Base-by-base conservation (phyloP, 2,888 invertebrate species). In the Idaea straminata region DNA sequence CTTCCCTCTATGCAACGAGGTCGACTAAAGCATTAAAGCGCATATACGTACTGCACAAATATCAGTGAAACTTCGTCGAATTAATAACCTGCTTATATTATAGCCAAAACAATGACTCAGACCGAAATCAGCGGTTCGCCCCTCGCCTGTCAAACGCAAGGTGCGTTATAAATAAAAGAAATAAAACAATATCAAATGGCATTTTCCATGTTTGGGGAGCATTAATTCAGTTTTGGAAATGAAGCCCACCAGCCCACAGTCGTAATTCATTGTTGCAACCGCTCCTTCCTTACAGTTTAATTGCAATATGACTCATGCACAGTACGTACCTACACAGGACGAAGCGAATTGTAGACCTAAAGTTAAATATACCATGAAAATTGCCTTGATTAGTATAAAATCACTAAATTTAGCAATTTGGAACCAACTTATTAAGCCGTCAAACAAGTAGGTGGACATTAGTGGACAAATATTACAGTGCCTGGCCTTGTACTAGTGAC, bases 191-290 rank as follows among this genome's bases (percentile, higher is more conserved):
- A 82, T 81, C 80, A 77, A 77, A 77, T 78, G 78, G 74, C 77
- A 78, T 77, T 15, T 83, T 83, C 79, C 85, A 81, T 85, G 82
- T 79, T 78, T 75, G 73, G 74, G 69, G 70, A 79, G 75, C 81
- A 85, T 86, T 85, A 85, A 83, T 85, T 72, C 77, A 73, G 75
- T 80, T 84, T 81, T 81, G 82, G 78, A 78, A 75, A 77, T 72
- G 72, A 75, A 77, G 77, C 78, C 78, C 73, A 59, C 76, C 73
- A 71, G 47, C 10, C 68, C 72, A 74, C 72, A 70, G 76, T 75
- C 70, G 80, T 80, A 77, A 78, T 75, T 77, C 77, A 79, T 78
- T 80, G 77, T 77, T 77, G 69, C 70, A 71, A 75, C 75, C 81
- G 77, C 81, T 78, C 80, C 81, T 79, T 61, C 62, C 64, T 74